These are phyloP conservation scores for Eupsilia transversa DNA, from an alignment of 2,888 invertebrate species.

Conservation along the genomic window DNA sequence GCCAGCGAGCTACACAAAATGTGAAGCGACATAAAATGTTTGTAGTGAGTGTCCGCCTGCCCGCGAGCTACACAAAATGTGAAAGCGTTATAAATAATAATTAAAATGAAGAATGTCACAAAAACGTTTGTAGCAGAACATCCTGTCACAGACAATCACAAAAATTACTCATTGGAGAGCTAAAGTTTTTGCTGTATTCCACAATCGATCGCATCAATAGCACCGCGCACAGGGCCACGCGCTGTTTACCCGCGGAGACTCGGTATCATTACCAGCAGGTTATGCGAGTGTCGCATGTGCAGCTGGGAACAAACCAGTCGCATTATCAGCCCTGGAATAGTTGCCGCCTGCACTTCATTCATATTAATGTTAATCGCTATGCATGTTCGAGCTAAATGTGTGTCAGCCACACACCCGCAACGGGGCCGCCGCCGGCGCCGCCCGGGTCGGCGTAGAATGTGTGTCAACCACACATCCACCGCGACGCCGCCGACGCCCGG, in stretches of 20 bases:
- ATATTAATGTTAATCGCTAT: slow-evolving; percentile 14
- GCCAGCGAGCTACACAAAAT: background rate
- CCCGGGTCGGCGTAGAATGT: background rate
- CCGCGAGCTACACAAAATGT: slow-evolving; percentile 3
- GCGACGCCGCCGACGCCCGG: no score
- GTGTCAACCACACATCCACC: no score
- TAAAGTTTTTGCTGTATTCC: slow-evolving; percentile 1
- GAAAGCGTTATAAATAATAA: slow-evolving; percentile 4
- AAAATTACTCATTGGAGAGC: slow-evolving; percentile 1
- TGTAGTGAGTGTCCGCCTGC: background rate
- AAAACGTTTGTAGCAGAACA: background rate
- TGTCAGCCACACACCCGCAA: slow-evolving; percentile 24
- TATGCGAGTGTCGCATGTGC: slow-evolving; percentile 15
- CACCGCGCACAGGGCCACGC: background rate
- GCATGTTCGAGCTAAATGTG: slow-evolving; percentile 31
- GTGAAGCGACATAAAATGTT: background rate
- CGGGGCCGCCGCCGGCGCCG: background rate
- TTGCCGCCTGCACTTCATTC: slow-evolving; percentile 23
- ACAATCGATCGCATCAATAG: background rate
- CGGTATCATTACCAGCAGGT: background rate
- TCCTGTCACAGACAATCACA: background rate
- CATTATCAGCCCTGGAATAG: slow-evolving; percentile 19
- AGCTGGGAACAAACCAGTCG: slow-evolving; percentile 19
- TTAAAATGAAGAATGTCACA: slow-evolving; percentile 6
- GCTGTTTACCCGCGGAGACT: background rate